Conservation (phyloP, 2,113 vertebrate genomes). For the Triplophysa siluroides region DNA sequence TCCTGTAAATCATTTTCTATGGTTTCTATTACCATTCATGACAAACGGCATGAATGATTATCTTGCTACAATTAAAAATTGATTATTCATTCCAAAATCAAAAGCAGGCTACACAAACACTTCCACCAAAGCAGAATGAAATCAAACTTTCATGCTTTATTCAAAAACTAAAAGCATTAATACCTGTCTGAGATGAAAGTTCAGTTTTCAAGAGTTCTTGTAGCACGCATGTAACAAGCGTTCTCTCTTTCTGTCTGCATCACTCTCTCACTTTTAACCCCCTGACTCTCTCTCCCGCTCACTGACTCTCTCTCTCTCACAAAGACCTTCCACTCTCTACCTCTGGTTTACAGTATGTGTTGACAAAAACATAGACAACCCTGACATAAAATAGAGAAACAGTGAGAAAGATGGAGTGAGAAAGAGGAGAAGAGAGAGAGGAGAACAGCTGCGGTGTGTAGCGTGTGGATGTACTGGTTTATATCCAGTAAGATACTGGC, state of each 20-base stretch:
- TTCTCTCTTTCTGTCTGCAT: slow-evolving; percentile 7
- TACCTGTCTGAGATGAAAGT: slow-evolving; percentile 41
- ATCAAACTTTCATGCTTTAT: background rate
- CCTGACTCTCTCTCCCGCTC: slow-evolving; percentile 33
- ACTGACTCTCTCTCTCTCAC: slow-evolving; percentile 24
- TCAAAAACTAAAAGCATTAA: slow-evolving; percentile 10
- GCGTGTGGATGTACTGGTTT: background rate
- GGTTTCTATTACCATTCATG: background rate
- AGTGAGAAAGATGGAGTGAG: slow-evolving; percentile 9
- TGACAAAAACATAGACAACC: background rate
- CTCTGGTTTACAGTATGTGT: background rate
- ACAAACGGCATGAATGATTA: background rate
- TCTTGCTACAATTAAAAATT: background rate
- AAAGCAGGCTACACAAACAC: background rate
- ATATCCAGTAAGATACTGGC: slow-evolving; percentile 15
- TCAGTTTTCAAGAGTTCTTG: slow-evolving; percentile 13
- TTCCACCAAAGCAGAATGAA: background rate
- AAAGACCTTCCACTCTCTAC: too few relatives aligned
- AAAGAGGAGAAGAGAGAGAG: slow-evolving; percentile 32
- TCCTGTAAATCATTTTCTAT: background rate
- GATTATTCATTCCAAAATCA: background rate
- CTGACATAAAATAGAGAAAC: background rate
- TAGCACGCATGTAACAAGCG: background rate
- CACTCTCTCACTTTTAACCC: slow-evolving; percentile 11
- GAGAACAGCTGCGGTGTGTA: slow-evolving; percentile 1